These are phyloP conservation scores for Tilapia sparmanii DNA, from an alignment of 2,113 vertebrate genomes.

Conservation along the genomic window DNA sequence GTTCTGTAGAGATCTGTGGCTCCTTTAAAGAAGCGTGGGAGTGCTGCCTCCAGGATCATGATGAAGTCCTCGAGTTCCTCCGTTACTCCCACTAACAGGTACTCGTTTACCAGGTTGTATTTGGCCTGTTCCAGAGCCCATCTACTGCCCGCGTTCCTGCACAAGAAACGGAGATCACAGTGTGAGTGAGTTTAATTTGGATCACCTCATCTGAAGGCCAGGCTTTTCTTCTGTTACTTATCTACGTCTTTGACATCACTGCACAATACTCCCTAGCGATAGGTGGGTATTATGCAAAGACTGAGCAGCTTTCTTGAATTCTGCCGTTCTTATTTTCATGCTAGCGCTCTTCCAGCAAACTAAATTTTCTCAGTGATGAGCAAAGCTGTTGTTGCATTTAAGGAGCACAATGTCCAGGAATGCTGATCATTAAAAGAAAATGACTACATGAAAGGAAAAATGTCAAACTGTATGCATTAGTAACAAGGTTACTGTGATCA, in stretches of 20 bases:
- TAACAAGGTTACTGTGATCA: background rate
- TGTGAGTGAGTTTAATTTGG: background rate
- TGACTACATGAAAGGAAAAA: background rate
- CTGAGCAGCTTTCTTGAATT: background rate
- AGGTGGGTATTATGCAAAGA: background rate
- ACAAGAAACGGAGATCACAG: background rate
- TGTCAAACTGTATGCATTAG: background rate
- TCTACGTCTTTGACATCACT: background rate
- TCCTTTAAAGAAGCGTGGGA: slow-evolving; percentile 94
- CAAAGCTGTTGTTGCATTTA: background rate
- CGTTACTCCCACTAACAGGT: slow-evolving; percentile 94
- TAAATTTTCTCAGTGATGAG: background rate
- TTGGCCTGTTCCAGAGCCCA: slow-evolving; percentile 99
- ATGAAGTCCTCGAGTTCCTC: slow-evolving; percentile 99
- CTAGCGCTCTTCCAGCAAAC: background rate
- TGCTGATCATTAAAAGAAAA: background rate
- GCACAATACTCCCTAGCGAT: background rate
- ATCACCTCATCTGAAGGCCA: background rate
- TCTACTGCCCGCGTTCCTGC: slow-evolving; percentile 91
- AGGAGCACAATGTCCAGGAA: background rate
- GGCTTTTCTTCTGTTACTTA: background rate
- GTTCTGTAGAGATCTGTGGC: slow-evolving; percentile 90
- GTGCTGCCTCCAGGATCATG: slow-evolving; percentile 91
- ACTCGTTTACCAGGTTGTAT: slow-evolving; percentile 93
- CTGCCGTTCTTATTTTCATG: background rate